These are phyloP conservation scores for Erpetoichthys calabaricus DNA, from an alignment of 2,797 vertebrate genomes.

Conservation along the genomic window DNA sequence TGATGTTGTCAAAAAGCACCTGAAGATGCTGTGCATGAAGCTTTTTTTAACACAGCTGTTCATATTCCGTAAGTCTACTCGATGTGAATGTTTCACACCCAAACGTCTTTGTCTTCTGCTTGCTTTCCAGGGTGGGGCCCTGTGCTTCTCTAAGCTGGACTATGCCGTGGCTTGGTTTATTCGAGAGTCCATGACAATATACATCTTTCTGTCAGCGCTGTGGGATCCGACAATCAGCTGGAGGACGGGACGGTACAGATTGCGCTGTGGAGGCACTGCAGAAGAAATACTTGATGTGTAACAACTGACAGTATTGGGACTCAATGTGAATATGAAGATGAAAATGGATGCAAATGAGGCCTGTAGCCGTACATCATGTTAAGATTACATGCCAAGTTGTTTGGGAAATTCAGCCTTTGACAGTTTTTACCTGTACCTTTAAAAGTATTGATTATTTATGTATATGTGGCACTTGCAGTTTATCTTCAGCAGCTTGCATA, in stretches of 20 bases:
- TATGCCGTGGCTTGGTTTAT: constrained; percentile 97
- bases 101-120: background rate
- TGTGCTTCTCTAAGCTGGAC: constrained; percentile 89
- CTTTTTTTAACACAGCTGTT: background rate
- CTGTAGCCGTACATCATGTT: background rate
- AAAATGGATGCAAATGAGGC: background rate
- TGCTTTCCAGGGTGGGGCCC: constrained; percentile 62
- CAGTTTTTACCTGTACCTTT: constrained; percentile 56
- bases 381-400: constrained; percentile 14
- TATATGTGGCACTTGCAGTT: constrained; percentile 63
- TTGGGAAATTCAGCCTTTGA: constrained; percentile 48
- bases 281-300: constrained; percentile 93
- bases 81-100: background rate
- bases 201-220: constrained; percentile 90
- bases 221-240: constrained; percentile 97
- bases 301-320: constrained; percentile 12
- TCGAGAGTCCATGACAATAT: constrained; percentile 91
- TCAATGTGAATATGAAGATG: background rate
- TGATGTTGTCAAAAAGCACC: too few species aligned
- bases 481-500: constrained; percentile 10
- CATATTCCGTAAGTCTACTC: constrained; percentile 4
- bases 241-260: constrained; percentile 85
- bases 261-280: constrained; percentile 89
- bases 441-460: constrained; percentile 62
- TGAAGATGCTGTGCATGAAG: too few species aligned